Base-by-base conservation (phyloP, 2,888 invertebrate genomes). In the Watsonalla cultraria region DNA sequence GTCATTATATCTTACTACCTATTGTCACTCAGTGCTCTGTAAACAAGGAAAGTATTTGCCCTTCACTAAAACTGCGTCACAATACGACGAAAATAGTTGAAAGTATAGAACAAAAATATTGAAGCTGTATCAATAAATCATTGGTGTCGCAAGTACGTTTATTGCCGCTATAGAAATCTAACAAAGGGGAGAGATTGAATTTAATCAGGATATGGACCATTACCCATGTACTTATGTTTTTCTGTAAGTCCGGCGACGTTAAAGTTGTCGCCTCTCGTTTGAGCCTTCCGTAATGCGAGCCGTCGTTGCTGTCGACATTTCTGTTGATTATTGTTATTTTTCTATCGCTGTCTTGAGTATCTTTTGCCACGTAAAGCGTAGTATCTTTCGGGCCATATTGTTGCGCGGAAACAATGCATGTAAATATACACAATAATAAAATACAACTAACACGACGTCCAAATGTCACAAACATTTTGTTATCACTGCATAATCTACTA, bases 171-270 rank as follows among this genome's bases (percentile, higher is more conserved):
- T 65, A 58, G 59, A 67, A 67, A 72, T 66, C 64, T 68, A 59
- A 71, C 70, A 78, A 78, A 78, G 77, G 74, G 76, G 74, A 75
- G 60, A 56, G 64, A 72, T 67, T 58, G 58, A 67, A 70, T 66
- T 62, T 79, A 82, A 81, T 78, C 76, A 80, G 79, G 80, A 83
- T 77, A 77, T 73, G 58, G 56, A 66, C 70, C 62, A 66, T 84
- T 86, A 91, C 91, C 91, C 90, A 90, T 75, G 89, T 88, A 80
- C 84, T 90, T 59, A 88, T 85, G 68, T 89, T 90, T 78, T 81
- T 86, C 65, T 76, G 71, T 54, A 76, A 62, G 46, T 70, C 66
- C 54, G 84, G 76, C 59, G 81, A 66, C 58, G 83, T 72, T 60
- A 82, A 62, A 47, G 78, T 68, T 45, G 82, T 63, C 53, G 82